Evolutionary conservation across 2,888 invertebrate species (phyloP).

Genomic region (Sympetrum striolatum): DNA sequence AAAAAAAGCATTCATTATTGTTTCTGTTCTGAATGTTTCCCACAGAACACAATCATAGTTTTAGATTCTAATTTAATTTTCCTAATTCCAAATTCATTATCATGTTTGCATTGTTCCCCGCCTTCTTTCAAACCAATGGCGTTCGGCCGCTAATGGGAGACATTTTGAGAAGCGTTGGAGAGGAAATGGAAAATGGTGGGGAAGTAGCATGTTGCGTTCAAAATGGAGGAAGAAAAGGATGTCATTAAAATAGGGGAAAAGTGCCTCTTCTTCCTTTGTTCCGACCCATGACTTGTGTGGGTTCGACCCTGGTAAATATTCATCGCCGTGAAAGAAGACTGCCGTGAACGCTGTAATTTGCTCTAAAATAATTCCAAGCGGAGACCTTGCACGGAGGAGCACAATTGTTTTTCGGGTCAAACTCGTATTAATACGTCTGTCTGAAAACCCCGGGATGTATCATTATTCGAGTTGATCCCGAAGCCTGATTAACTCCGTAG

Average conservation of each 20-base stretch:
- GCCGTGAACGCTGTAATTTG: slow-evolving; percentile 24
- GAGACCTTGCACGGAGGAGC: neutral
- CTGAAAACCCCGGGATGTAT: neutral
- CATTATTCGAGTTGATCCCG: neutral
- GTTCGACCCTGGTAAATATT: slow-evolving; percentile 19
- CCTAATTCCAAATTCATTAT: neutral
- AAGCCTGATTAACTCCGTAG: neutral
- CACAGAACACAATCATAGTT: neutral
- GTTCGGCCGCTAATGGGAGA: neutral
- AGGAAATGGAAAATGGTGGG: neutral
- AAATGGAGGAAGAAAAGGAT: neutral
- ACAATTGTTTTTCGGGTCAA: slow-evolving; percentile 1
- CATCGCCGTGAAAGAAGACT: slow-evolving; percentile 10
- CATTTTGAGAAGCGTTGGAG: neutral
- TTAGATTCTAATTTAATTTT: neutral
- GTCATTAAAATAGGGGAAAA: neutral
- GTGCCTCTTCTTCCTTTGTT: neutral
- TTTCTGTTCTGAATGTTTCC: too few species aligned
- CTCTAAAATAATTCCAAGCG: neutral
- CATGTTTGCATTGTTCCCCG: neutral
- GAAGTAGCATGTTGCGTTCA: neutral
- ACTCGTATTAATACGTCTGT: neutral
- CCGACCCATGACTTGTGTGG: neutral
- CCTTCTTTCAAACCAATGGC: neutral
- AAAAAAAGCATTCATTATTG: too few species aligned